Evolutionary conservation across 2,888 invertebrate genomes (phyloP), one percentile per base, ranked within the genome.

Genomic region (Pandemis heparana): DNA sequence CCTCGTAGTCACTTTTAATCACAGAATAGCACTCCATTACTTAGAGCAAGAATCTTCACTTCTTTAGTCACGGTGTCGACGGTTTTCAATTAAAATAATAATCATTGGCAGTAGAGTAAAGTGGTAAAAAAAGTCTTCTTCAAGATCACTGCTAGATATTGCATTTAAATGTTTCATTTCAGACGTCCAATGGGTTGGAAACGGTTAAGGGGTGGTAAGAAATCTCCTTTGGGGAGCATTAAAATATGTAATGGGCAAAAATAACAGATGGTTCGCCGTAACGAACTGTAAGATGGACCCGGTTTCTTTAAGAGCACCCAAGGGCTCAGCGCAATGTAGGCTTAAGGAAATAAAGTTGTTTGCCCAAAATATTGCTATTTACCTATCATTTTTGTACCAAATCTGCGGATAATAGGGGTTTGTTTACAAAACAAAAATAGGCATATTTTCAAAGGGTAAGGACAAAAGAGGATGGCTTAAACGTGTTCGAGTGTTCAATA

Each of bases 311-410:
- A 89, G 83, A 82, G 87, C 83, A 77, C 90, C 89, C 89, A 77
- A 76, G 88, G 89, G 89, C 83, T 78, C 80, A 77, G 76, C 77
- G 80, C 83, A 81, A 87, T 89, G 90, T 91, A 89, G 86, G 90
- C 91, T 87, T 84, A 86, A 87, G 89, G 89, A 89, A 89, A 86
- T 86, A 87, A 89, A 89, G 87, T 89, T 92, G 91, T 92, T 92
- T 92, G 89, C 87, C 82, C 87, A 87, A 91, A 92, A 92, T 90
- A 92, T 91, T 92, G 88, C 89, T 94, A 90, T 93, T 94, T 93
- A 89, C 88, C 86, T 90, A 91, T 92, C 88, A 90, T 91, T 92
- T 91, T 91, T 89, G 86, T 83, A 81, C 81, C 84, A 91, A 92
- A 92, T 93, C 91, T 89, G 86, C 80, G 86, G 86, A 90, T 92